Evolutionary conservation across 2,888 invertebrate genomes (phyloP).

Genomic region (Agriopis leucophaearia): DNA sequence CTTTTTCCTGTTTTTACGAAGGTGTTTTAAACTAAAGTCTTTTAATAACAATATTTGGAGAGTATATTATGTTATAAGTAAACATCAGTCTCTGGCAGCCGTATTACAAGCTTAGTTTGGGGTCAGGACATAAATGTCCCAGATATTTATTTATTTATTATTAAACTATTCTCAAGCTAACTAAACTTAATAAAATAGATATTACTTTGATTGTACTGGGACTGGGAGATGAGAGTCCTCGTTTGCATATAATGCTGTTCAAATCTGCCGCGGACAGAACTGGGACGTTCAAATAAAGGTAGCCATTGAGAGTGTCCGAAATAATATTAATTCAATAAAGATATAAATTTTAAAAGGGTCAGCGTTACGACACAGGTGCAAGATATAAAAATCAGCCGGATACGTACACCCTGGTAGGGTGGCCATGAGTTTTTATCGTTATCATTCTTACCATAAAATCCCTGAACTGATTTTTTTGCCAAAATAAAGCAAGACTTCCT

Average conservation of each 20-base stretch:
- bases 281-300: slow-evolving; percentile 30
- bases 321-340: slow-evolving; percentile 49
- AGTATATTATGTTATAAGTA: background rate
- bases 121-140: too few species aligned
- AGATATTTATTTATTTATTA: too few species aligned
- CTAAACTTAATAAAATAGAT: too few species aligned
- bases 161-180: too few species aligned
- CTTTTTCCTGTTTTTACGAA: slow-evolving; percentile 12
- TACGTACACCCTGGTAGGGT: slow-evolving; percentile 34
- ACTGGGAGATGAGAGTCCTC: too few species aligned
- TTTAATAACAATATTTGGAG: background rate
- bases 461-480: too few species aligned
- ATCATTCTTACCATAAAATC: too few species aligned
- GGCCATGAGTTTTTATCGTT: slow-evolving; percentile 16
- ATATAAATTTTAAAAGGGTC: slow-evolving; percentile 52
- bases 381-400: slow-evolving; percentile 50
- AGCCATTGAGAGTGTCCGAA: slow-evolving; percentile 25
- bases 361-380: slow-evolving; percentile 52
- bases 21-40: slow-evolving; percentile 1
- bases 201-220: too few species aligned
- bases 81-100: too few species aligned
- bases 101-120: too few species aligned
- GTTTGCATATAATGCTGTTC: background rate
- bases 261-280: slow-evolving; percentile 2
- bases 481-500: too few species aligned